Evolutionary conservation across 2,888 invertebrate genomes (phyloP).

Genomic region (Andricus curvator): DNA sequence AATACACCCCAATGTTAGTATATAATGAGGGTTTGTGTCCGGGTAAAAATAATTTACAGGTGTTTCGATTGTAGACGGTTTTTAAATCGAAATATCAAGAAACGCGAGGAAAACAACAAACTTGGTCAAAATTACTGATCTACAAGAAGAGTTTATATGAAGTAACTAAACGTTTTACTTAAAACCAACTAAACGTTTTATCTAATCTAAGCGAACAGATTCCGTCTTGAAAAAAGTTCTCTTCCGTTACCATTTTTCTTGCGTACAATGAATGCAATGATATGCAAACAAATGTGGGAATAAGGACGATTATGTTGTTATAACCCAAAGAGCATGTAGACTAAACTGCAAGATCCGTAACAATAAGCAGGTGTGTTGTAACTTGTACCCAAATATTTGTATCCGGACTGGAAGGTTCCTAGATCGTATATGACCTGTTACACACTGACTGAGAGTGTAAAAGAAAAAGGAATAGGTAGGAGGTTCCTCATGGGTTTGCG

Average conservation of each 20-base stretch:
- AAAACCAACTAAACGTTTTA: too few species aligned
- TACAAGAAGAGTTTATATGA: too few species aligned
- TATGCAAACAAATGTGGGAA: conserved; percentile 17
- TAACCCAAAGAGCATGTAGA: neutral
- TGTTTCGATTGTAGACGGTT: too few species aligned
- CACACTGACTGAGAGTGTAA: conserved; percentile 39
- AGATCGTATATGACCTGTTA: conserved; percentile 31
- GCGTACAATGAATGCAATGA: neutral
- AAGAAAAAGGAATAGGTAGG: conserved; percentile 67
- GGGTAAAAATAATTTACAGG: too few species aligned
- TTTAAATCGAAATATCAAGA: too few species aligned
- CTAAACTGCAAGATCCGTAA: neutral
- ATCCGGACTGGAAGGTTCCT: conserved; percentile 19
- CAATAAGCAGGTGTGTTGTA: conserved; percentile 15
- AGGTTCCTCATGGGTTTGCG: conserved; percentile 65
- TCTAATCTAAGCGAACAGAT: too few species aligned
- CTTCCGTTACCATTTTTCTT: neutral
- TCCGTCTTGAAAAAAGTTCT: neutral
- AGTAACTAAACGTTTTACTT: too few species aligned
- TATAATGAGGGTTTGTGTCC: too few species aligned
- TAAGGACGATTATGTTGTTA: neutral
- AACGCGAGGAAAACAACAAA: too few species aligned
- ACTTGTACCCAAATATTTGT: conserved; percentile 27
- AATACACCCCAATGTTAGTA: too few species aligned
- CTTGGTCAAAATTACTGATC: too few species aligned